These are phyloP conservation scores for Campylorhamphus procurvoides DNA, from an alignment of 2,113 vertebrate genomes.

Conservation along the genomic window DNA sequence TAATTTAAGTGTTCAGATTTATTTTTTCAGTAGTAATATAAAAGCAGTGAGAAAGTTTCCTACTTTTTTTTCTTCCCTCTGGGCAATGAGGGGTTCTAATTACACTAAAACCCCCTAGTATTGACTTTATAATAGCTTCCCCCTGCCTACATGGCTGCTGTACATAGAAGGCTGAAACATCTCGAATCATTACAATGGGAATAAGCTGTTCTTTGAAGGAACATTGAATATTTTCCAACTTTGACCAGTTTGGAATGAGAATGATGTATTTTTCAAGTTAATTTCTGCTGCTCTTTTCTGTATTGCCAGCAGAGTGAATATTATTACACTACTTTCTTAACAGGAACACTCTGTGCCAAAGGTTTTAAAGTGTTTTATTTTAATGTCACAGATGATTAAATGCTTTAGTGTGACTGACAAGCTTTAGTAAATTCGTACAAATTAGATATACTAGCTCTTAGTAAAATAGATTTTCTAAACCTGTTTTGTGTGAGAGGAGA, in stretches of 20 bases:
- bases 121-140: slow-evolving; percentile 21
- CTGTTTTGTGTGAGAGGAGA: slow-evolving; percentile 65
- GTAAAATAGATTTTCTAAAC: slow-evolving; percentile 68
- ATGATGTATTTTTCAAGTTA: not conserved
- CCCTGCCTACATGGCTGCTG: not conserved
- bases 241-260: not conserved
- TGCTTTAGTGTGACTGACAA: slow-evolving; percentile 69
- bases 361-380: slow-evolving; percentile 71
- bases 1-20: not conserved
- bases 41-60: slow-evolving; percentile 5
- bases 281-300: slow-evolving; percentile 1
- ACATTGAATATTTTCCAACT: not conserved
- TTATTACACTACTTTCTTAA: slow-evolving; percentile 49
- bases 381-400: slow-evolving; percentile 71
- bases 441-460: slow-evolving; percentile 67
- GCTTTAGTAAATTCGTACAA: slow-evolving; percentile 60
- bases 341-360: slow-evolving; percentile 47
- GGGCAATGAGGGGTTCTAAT: slow-evolving; percentile 16
- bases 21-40: slow-evolving; percentile 14
- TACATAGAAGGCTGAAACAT: not conserved
- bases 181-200: not conserved
- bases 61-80: not conserved
- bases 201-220: slow-evolving; percentile 6
- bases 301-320: slow-evolving; percentile 24
- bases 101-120: not conserved